Conservation (phyloP, 2,113 vertebrate genomes). For the Hystrix brachyura region DNA sequence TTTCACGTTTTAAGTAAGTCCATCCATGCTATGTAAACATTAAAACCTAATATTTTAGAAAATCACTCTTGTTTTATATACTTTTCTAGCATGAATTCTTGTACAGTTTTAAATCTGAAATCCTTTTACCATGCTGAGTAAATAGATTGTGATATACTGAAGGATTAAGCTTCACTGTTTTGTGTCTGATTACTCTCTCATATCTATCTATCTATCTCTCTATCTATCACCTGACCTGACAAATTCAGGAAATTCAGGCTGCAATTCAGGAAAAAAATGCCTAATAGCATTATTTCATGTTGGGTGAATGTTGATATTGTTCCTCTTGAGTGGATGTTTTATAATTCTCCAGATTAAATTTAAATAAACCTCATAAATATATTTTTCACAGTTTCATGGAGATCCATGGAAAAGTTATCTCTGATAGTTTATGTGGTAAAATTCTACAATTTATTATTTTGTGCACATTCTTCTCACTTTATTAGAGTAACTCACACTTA, state of each 20-base stretch:
- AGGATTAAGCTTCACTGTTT: conserved; percentile 96
- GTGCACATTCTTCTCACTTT: conserved; percentile 13
- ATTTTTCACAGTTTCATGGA: not conserved
- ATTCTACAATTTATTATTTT: not conserved
- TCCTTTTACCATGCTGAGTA: conserved; percentile 98
- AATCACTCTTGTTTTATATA: conserved; percentile 90
- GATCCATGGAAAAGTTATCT: not conserved
- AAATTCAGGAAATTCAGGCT: conserved; percentile 90
- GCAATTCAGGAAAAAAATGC: conserved; percentile 90
- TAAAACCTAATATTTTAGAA: conserved; percentile 84
- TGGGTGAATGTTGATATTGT: not conserved
- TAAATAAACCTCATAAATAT: conserved; percentile 32
- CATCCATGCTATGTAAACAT: conserved; percentile 76
- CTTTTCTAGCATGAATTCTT: conserved; percentile 93
- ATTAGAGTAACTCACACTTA: conserved; percentile 40
- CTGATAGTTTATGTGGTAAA: not conserved
- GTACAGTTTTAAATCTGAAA: conserved; percentile 93
- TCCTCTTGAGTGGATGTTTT: rapidly evolving
- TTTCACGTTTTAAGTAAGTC: conserved; percentile 64
- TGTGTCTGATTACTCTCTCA: conserved; percentile 97
- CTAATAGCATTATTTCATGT: conserved; percentile 69
- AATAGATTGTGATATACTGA: conserved; percentile 97
- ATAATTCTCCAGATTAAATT: conserved; percentile 34
- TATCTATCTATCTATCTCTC: conserved; percentile 56
- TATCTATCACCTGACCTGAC: conserved; percentile 94